Conservation (phyloP, 2,888 invertebrate species). For the Liodrosophila aerea region DNA sequence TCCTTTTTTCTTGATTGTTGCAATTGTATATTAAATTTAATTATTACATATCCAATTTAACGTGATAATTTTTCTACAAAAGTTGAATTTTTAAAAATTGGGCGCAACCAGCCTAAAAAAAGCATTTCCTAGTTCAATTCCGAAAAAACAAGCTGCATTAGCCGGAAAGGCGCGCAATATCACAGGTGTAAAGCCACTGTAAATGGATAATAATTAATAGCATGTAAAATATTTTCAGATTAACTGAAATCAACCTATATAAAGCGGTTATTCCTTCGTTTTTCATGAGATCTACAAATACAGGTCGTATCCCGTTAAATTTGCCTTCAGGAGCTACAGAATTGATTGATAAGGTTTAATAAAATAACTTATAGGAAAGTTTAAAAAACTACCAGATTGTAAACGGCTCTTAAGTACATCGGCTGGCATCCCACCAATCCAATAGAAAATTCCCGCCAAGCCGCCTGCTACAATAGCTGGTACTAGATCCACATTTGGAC, state of each 20-base stretch:
- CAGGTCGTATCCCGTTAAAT: conserved; percentile 95
- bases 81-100: conserved; percentile 34
- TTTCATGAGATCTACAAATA: conserved; percentile 91
- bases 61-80: background rate
- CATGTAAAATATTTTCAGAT: too few relatives aligned
- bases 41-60: background rate
- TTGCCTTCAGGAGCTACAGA: conserved; percentile 93
- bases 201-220: background rate
- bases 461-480: conserved; percentile 96
- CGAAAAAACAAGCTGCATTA: conserved; percentile 98
- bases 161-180: conserved; percentile 99
- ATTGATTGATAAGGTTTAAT: background rate
- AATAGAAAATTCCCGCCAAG: conserved; percentile 97
- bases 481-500: conserved; percentile 82
- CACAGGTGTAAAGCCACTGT: conserved; percentile 92
- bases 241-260: conserved; percentile 85
- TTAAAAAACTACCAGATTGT: conserved; percentile 88
- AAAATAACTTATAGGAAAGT: background rate
- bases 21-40: background rate
- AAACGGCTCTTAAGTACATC: conserved; percentile 98
- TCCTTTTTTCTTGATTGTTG: too few relatives aligned
- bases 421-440: conserved; percentile 97
- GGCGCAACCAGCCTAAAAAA: conserved; percentile 84
- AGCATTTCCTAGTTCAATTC: conserved; percentile 91
- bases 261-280: conserved; percentile 94